Evolutionary conservation across 1,140 invertebrate species (phyloP).

Genomic region (Lethrus apterus): DNA sequence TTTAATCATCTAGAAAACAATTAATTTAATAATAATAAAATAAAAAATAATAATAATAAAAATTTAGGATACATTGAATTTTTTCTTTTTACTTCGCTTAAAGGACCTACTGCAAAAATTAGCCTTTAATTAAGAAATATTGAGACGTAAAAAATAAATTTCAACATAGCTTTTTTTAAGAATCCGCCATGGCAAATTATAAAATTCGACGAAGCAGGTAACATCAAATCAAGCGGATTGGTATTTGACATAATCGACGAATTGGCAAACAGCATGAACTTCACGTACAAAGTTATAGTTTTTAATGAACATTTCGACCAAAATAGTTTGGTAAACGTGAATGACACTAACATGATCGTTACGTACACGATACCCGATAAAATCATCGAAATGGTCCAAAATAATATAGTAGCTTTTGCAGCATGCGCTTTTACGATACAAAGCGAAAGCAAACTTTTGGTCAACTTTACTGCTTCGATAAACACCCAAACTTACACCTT

Average conservation of each 20-base stretch:
- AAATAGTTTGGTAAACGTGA: not conserved
- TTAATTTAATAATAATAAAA: too few relatives aligned
- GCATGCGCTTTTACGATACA: constrained; percentile 66
- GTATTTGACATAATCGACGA: constrained; percentile 75
- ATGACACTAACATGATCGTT: constrained; percentile 17
- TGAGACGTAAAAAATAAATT: too few relatives aligned
- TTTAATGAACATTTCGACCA: not conserved
- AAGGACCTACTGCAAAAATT: too few relatives aligned
- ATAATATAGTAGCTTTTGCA: constrained; percentile 56
- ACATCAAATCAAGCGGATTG: constrained; percentile 53
- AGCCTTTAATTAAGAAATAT: too few relatives aligned
- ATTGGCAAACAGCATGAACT: constrained; percentile 71
- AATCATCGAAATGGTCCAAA: constrained; percentile 40
- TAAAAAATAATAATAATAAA: too few relatives aligned
- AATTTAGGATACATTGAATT: too few relatives aligned
- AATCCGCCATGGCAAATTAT: constrained; percentile 81
- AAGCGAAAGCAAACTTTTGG: constrained; percentile 48
- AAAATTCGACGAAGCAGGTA: constrained; percentile 47
- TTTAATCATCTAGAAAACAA: too few relatives aligned
- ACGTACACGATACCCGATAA: constrained; percentile 39
- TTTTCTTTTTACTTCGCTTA: too few relatives aligned
- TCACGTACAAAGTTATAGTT: constrained; percentile 50
- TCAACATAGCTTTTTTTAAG: too few relatives aligned
- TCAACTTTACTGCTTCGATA: constrained; percentile 75
- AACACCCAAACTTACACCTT: constrained; percentile 73